These are phyloP conservation scores for Aphodius sticticus DNA, from an alignment of 2,888 invertebrate species.

Conservation along the genomic window DNA sequence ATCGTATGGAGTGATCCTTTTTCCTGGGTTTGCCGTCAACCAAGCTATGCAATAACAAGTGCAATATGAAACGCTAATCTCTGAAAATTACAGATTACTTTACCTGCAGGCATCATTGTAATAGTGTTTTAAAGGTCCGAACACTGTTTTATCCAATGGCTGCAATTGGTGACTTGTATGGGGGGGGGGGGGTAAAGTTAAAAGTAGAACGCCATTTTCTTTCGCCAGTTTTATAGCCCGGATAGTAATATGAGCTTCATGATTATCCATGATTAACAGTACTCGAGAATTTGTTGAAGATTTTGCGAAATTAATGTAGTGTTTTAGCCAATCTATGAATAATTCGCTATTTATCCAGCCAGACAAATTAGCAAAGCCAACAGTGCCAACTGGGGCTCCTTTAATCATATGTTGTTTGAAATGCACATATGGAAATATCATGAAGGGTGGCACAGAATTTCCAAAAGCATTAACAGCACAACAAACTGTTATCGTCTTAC, in stretches of 20 bases:
- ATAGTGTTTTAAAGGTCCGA: no score
- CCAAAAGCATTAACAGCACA: conserved; percentile 15
- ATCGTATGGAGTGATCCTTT: no score
- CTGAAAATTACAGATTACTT: no score
- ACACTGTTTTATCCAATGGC: not conserved
- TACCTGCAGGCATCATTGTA: no score
- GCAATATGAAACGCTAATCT: no score
- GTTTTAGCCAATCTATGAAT: conserved; percentile 34
- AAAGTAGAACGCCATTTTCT: conserved; percentile 15
- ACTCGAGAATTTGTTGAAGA: no score
- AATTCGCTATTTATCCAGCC: conserved; percentile 45
- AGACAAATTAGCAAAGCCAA: conserved; percentile 38
- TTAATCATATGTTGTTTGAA: conserved; percentile 37
- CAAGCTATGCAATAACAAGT: no score
- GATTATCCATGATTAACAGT: conserved; percentile 27
- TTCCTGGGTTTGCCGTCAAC: no score
- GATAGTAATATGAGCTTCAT: conserved; percentile 26
- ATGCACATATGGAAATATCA: conserved; percentile 37
- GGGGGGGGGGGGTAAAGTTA: conserved; percentile 24
- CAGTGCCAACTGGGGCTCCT: conserved; percentile 40
- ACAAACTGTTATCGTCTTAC: conserved; percentile 7
- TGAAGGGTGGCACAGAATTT: conserved; percentile 35
- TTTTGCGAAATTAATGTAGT: not conserved
- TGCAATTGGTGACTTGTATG: conserved; percentile 25
- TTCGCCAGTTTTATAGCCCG: conserved; percentile 30